Evolutionary conservation across 2,888 invertebrate genomes (phyloP).

Genomic region (Apamea epomidion): DNA sequence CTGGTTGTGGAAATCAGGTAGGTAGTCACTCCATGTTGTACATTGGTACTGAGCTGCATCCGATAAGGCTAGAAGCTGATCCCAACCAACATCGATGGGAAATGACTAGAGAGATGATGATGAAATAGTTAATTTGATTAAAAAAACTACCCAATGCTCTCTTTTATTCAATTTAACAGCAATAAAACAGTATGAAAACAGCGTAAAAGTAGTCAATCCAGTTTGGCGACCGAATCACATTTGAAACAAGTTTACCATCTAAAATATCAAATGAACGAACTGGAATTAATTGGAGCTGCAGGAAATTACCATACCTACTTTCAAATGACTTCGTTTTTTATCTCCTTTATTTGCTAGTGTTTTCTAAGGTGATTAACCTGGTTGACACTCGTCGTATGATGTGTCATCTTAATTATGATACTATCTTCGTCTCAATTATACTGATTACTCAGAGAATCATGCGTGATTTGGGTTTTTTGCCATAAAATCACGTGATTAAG

Average conservation of each 20-base stretch:
- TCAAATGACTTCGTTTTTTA: slow-evolving; percentile 24
- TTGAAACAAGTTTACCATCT: slow-evolving; percentile 25
- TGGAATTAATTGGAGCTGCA: slow-evolving; percentile 23
- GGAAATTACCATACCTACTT: slow-evolving; percentile 19
- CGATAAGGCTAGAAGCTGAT: not conserved
- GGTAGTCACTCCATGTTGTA: not conserved
- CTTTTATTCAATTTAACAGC: slow-evolving; percentile 13
- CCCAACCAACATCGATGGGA: not conserved
- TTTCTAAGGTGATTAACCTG: slow-evolving; percentile 32
- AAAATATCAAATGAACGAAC: slow-evolving; percentile 10
- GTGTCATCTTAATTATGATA: slow-evolving; percentile 18
- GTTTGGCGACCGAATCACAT: slow-evolving; percentile 35
- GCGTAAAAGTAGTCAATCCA: slow-evolving; percentile 29
- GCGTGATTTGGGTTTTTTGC: slow-evolving; percentile 14
- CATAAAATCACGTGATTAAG: not conserved
- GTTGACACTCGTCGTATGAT: not conserved
- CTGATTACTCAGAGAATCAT: slow-evolving; percentile 27
- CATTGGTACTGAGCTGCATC: not conserved
- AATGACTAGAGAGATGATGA: not conserved
- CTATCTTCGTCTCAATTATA: slow-evolving; percentile 24
- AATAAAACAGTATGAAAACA: not conserved
- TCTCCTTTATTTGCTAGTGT: not conserved
- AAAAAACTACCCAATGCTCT: not conserved
- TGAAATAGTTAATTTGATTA: not conserved
- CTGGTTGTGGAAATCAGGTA: too few relatives aligned